Evolutionary conservation across 2,113 vertebrate species (phyloP).

Genomic region (Pungitius pungitius): DNA sequence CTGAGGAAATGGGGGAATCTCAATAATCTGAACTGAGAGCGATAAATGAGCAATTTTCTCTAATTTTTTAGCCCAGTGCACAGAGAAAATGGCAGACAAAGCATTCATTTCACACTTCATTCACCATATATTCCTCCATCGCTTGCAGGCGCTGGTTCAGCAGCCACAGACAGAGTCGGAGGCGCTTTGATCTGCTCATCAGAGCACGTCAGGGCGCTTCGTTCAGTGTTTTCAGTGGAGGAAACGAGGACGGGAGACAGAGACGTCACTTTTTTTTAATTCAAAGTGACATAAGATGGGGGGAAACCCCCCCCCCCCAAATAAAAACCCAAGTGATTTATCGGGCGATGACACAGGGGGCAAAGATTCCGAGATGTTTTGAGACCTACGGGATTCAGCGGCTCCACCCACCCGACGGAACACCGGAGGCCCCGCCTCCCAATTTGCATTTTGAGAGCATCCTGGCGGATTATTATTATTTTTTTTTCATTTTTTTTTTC

Average conservation of each 20-base stretch:
- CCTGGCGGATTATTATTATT: conserved; percentile 31
- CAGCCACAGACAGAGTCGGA: conserved; percentile 35
- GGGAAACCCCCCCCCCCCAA: too few relatives aligned
- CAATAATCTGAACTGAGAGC: conserved; percentile 44
- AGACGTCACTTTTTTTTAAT: conserved; percentile 6
- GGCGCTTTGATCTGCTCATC: conserved; percentile 50
- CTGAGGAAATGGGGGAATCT: conserved; percentile 48
- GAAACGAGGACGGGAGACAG: not conserved
- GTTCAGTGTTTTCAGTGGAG: conserved; percentile 17
- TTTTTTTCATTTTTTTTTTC: conserved; percentile 39
- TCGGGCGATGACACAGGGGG: too few relatives aligned
- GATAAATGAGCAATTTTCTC: conserved; percentile 59
- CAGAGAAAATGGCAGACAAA: conserved; percentile 54
- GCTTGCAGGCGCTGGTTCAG: conserved; percentile 34
- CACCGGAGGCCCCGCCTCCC: too few relatives aligned
- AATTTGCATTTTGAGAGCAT: conserved; percentile 64
- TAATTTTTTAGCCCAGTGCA: conserved; percentile 50
- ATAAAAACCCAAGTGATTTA: not conserved
- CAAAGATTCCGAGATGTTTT: conserved; percentile 31
- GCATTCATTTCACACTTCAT: conserved; percentile 66
- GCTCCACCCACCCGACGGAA: conserved; percentile 48
- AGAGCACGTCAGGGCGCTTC: conserved; percentile 23
- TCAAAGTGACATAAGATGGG: conserved; percentile 17
- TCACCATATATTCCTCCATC: conserved; percentile 50
- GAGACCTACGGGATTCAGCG: conserved; percentile 23